A percentile compares a stretch with the other conserved stretches of the same genome.
These are phyloP conservation scores for Lepidiolamprologus cunningtoni DNA, from an alignment of 2,113 vertebrate species.

Conservation along the genomic window DNA sequence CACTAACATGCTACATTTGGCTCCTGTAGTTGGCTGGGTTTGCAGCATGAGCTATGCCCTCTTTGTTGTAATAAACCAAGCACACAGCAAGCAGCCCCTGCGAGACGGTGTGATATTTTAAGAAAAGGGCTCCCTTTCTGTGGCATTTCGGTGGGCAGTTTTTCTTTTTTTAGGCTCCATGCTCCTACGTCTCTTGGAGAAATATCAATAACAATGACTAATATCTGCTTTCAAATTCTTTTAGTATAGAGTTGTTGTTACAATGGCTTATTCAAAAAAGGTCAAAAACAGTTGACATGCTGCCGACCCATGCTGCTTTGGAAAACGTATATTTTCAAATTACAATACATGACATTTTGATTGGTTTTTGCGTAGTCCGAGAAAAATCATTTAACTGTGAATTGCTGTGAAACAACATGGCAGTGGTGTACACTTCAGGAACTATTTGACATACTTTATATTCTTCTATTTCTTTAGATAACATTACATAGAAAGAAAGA, in stretches of 20 bases:
- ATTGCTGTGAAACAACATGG: neutral
- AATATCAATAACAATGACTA: conserved; percentile 36
- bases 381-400: neutral
- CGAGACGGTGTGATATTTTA: conserved; percentile 17
- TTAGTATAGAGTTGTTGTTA: neutral
- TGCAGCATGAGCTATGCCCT: neutral
- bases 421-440: neutral
- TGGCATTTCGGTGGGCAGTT: neutral
- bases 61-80: conserved; percentile 18
- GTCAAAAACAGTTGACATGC: neutral
- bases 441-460: neutral
- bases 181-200: neutral
- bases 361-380: neutral
- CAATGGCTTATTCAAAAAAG: neutral
- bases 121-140: neutral
- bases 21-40: neutral
- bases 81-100: neutral
- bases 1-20: neutral
- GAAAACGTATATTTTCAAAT: conserved; percentile 1
- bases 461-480: neutral
- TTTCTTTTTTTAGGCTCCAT: neutral
- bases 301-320: neutral
- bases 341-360: neutral
- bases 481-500: neutral
- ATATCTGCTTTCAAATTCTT: conserved; percentile 2